Percentiles rank a stretch among this genome's conserved stretches.
Evolutionary conservation across 2,888 invertebrate species (phyloP).

Genomic region (Drosophila macrospina): DNA sequence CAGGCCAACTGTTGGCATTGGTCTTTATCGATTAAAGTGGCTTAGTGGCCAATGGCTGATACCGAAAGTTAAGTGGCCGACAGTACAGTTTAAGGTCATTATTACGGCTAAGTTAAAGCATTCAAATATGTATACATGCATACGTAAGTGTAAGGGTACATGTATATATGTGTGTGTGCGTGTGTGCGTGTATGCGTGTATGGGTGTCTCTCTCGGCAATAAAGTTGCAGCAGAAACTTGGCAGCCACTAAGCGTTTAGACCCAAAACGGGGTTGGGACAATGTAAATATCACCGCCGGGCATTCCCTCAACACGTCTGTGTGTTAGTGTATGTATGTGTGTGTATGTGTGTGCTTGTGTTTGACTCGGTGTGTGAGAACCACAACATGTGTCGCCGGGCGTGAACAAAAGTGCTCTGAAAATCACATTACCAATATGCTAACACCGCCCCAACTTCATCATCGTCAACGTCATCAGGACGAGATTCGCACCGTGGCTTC

Average conservation of each 20-base stretch:
- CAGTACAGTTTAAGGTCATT: slow-evolving; percentile 64
- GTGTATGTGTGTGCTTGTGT: slow-evolving; percentile 23
- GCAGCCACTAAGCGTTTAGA: slow-evolving; percentile 61
- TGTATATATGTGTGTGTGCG: slow-evolving; percentile 1
- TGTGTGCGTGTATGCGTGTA: not conserved
- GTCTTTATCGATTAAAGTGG: slow-evolving; percentile 70
- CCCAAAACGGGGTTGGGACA: slow-evolving; percentile 34
- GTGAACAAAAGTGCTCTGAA: slow-evolving; percentile 77
- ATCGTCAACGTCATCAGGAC: not conserved
- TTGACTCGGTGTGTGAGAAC: slow-evolving; percentile 65
- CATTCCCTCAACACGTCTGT: slow-evolving; percentile 40
- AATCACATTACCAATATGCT: slow-evolving; percentile 75
- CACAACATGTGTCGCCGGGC: slow-evolving; percentile 77
- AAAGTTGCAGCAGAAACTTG: slow-evolving; percentile 53
- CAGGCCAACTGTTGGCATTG: slow-evolving; percentile 56
- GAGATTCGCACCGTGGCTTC: slow-evolving; percentile 13
- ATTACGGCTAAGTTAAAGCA: slow-evolving; percentile 33
- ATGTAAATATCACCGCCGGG: slow-evolving; percentile 67
- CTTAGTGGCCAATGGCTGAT: slow-evolving; percentile 38
- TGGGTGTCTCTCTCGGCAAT: slow-evolving; percentile 23
- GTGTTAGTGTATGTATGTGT: slow-evolving; percentile 9
- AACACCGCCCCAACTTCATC: slow-evolving; percentile 36
- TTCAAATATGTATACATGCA: slow-evolving; percentile 6
- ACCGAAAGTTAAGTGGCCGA: slow-evolving; percentile 57
- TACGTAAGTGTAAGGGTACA: slow-evolving; percentile 1